A percentile compares a stretch with the other conserved stretches of the same genome.
Evolutionary conservation across 2,797 vertebrate genomes (phyloP).

Genomic region (Macropus fuliginosus): DNA sequence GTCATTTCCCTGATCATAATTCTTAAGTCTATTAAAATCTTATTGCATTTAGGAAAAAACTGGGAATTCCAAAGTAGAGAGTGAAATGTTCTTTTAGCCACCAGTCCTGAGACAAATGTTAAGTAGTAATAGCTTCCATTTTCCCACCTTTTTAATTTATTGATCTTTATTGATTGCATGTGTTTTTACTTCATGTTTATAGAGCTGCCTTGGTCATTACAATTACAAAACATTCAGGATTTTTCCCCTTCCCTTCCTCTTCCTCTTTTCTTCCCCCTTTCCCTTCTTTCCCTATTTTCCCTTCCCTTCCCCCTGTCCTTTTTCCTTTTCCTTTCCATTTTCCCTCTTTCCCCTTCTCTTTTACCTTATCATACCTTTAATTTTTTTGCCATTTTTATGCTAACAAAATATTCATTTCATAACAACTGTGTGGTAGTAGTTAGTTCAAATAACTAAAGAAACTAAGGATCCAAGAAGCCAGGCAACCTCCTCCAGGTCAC

Average conservation of each 20-base stretch:
- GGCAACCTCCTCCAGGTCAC: too few species aligned
- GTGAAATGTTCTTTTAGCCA: not conserved
- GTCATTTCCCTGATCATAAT: not conserved
- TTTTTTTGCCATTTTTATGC: not conserved
- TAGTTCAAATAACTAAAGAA: too few species aligned
- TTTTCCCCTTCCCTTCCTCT: not conserved
- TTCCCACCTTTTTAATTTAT: not conserved
- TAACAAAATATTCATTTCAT: not conserved
- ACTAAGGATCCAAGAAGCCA: too few species aligned
- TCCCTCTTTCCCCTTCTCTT: not conserved
- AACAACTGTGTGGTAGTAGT: too few species aligned
- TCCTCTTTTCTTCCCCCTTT: not conserved
- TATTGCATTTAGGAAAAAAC: not conserved
- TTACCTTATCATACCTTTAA: not conserved
- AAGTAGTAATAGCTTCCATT: not conserved
- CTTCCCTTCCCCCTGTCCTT: not conserved
- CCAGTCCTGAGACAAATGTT: not conserved
- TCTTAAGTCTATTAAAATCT: not conserved
- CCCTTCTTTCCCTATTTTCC: not conserved
- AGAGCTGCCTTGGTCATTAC: not conserved
- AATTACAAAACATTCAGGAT: not conserved
- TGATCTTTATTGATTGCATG: not conserved
- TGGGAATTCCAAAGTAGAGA: not conserved
- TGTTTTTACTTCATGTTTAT: not conserved
- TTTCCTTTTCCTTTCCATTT: not conserved